Base-by-base conservation (phyloP, 1,140 invertebrate genomes). In the Paracyclopina nana region DNA sequence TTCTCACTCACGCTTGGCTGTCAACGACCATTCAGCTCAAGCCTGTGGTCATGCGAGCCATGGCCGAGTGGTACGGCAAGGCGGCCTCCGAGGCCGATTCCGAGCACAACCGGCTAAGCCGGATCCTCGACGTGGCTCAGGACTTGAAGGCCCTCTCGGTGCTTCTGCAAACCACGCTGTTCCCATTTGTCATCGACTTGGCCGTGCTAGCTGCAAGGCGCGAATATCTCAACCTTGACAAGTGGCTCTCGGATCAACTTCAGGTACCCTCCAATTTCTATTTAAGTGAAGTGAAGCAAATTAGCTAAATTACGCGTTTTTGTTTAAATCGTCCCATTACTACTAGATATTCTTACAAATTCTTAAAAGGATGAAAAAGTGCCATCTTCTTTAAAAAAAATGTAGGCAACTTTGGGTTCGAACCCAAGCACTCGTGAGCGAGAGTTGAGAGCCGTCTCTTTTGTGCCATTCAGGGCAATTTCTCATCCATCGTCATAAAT, bases 181-280 rank as follows among this genome's bases (percentile, higher is more conserved):
- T 91, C 67, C 75, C 83, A 14, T 98, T 98, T 69, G 85, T 95
- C 3, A 96, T 98, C 57, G 94, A 98, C 68, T 67, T 98, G 45
- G 91, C 94, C 0, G 97, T 91, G 65, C 67, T 98, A 34, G 92
- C 94, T 0, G 95, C 92, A 0, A 67, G 92, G 55, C 68, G 94
- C 48, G 94, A 96, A 65, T 98, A 96, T 66, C 68, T 98, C 0
- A 98, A 98, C 64, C 65, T 98, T 6, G 94, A 98, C 62, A 98
- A 98, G 64, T 98, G 94, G 91, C 65, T 98, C 0, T 78, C 79
- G 1, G 94, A 98, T 62, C 97, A 97, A 68, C 90, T 97, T 40
- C 69, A 81, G 56, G 88, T 95, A 60, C 86, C 95, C 64, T n/a
- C n/a, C n/a, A n/a, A n/a, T n/a, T n/a, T n/a, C n/a, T n/a, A n/a